These are phyloP conservation scores for Drosophila pseudoobscura DNA, from an alignment of 1,140 invertebrate genomes.

Conservation along the genomic window DNA sequence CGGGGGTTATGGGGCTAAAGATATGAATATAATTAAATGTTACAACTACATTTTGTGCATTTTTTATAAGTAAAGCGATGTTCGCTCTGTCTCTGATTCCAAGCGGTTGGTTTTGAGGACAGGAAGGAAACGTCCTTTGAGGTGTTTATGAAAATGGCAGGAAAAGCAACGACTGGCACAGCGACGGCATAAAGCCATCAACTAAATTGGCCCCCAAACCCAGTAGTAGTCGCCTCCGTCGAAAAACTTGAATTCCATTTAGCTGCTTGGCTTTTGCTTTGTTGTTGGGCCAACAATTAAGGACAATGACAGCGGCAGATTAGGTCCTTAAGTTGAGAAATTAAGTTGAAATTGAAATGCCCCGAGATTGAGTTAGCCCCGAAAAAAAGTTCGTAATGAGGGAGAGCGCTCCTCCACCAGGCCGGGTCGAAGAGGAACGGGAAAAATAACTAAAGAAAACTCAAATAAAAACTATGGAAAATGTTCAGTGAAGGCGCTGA, in stretches of 20 bases:
- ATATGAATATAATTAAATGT: conserved; percentile 82
- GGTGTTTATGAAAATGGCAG: conserved; percentile 55
- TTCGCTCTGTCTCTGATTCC: conserved; percentile 26
- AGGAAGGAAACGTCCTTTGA: conserved; percentile 30
- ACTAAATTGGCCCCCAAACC: conserved; percentile 59
- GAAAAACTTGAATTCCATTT: conserved; percentile 69
- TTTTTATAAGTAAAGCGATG: conserved; percentile 56
- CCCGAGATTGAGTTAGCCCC: conserved; percentile 43
- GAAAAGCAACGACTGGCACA: neutral
- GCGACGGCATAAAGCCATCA: conserved; percentile 62
- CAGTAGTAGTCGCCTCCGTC: conserved; percentile 20
- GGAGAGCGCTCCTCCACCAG: conserved; percentile 2
- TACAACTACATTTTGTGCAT: conserved; percentile 79
- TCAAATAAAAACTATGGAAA: conserved; percentile 41
- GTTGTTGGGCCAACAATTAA: conserved; percentile 74
- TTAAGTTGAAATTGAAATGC: conserved; percentile 75
- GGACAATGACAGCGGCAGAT: conserved; percentile 71
- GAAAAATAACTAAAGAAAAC: conserved; percentile 13
- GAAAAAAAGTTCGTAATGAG: conserved; percentile 47
- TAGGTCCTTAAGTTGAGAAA: conserved; percentile 72
- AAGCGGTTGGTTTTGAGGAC: neutral
- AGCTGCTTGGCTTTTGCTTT: conserved; percentile 30
- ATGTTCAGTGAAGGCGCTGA: conserved; percentile 19
- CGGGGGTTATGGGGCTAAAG: conserved; percentile 66
- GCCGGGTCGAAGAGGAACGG: neutral